Conservation (phyloP, 92 coral and sea anemone genomes). For the Actinostola sp. region DNA sequence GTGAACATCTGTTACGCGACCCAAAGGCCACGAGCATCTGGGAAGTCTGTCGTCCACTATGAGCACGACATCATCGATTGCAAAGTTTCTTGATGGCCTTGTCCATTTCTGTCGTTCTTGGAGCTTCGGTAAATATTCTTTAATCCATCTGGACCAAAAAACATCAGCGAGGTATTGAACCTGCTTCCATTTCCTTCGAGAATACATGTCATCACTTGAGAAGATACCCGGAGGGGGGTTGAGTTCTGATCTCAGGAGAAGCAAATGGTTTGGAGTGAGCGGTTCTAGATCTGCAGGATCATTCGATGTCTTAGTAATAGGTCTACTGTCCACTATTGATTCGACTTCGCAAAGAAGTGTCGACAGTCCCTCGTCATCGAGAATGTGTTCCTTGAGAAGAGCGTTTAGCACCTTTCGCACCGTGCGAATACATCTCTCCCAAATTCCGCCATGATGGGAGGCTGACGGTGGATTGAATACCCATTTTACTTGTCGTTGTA, state of each 20-base stretch:
- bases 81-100: slow-evolving; percentile 31
- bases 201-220: slow-evolving; percentile 20
- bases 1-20: slow-evolving; percentile 42
- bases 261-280: slow-evolving; percentile 34
- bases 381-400: slow-evolving; percentile 18
- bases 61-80: slow-evolving; percentile 43
- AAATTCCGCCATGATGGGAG: slow-evolving; percentile 24
- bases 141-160: slow-evolving; percentile 27
- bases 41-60: slow-evolving; percentile 38
- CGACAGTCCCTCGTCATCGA: slow-evolving; percentile 27
- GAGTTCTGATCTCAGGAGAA: slow-evolving; percentile 34
- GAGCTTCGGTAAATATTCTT: slow-evolving; percentile 26
- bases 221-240: slow-evolving; percentile 39
- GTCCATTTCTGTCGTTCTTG: slow-evolving; percentile 22
- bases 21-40: slow-evolving; percentile 49
- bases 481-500: slow-evolving; percentile 30
- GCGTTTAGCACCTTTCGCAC: slow-evolving; percentile 30
- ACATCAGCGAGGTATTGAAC: slow-evolving; percentile 44
- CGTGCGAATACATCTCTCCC: slow-evolving; percentile 25
- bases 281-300: slow-evolving; percentile 26
- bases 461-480: slow-evolving; percentile 35
- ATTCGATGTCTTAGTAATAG: slow-evolving; percentile 24
- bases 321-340: slow-evolving; percentile 31
- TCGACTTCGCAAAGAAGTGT: slow-evolving; percentile 30
- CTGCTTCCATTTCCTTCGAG: slow-evolving; percentile 41